A percentile compares a stretch with the other conserved stretches of the same genome.
phyloP scores from a whole-genome alignment of 2,797 vertebrate genomes.

The Zalophus californianus region DNA sequence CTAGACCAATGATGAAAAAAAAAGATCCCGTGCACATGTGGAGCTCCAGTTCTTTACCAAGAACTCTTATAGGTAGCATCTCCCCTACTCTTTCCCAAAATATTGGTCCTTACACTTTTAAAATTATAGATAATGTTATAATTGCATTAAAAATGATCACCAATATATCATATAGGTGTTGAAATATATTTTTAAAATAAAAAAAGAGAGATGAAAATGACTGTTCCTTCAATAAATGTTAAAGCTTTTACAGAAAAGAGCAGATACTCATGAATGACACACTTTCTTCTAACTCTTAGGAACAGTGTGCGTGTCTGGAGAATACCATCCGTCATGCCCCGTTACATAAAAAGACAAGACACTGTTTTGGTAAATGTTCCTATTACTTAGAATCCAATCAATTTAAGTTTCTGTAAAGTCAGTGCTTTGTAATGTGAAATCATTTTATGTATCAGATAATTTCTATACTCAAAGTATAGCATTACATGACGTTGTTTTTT shows the following conservation, averaged over 20 bases:
- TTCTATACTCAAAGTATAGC: conserved; percentile 56
- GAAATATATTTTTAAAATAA: background rate
- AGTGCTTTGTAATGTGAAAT: conserved; percentile 35
- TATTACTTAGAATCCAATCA: conserved; percentile 32
- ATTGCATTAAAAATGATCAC: background rate
- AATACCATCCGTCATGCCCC: background rate
- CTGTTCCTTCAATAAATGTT: background rate
- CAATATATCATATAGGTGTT: background rate
- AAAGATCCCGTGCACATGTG: background rate
- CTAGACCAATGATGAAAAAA: background rate
- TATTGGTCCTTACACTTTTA: background rate
- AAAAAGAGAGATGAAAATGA: background rate
- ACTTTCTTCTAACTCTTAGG: background rate
- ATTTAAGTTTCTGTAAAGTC: background rate
- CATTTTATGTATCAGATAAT: background rate
- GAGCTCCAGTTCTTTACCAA: background rate
- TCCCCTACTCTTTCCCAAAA: background rate
- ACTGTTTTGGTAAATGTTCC: background rate
- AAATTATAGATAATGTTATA: background rate
- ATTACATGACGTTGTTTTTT: conserved; percentile 64
- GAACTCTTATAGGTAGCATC: background rate
- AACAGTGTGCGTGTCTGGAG: background rate
- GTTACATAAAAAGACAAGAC: background rate
- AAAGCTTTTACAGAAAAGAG: background rate
- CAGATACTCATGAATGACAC: background rate